phyloP scores from a whole-genome alignment of 2,113 vertebrate species.

The mouse (Mus musculus) region GRCm39 chr15:9043001-9043500 shows the following conservation, averaged over 20 bases:
- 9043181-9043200: slow-evolving; percentile 14
- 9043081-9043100: neutral
- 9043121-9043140: slow-evolving; percentile 7
- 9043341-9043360: neutral
- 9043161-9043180: neutral
- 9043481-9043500: neutral
- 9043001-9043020: neutral
- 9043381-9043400: neutral
- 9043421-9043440: neutral
- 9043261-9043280: neutral
- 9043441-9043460: neutral
- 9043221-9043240: neutral
- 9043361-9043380: neutral
- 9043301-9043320: too few species aligned
- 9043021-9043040: neutral
- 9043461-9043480: neutral
- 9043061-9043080: neutral
- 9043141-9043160: neutral
- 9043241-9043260: neutral
- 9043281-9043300: neutral
- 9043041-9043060: neutral
- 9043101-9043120: neutral
- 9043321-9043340: neutral
- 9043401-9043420: neutral
- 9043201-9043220: neutral